These are phyloP conservation scores for Toxotes lorentzi DNA, from an alignment of 2,797 vertebrate genomes.

Conservation along the genomic window DNA sequence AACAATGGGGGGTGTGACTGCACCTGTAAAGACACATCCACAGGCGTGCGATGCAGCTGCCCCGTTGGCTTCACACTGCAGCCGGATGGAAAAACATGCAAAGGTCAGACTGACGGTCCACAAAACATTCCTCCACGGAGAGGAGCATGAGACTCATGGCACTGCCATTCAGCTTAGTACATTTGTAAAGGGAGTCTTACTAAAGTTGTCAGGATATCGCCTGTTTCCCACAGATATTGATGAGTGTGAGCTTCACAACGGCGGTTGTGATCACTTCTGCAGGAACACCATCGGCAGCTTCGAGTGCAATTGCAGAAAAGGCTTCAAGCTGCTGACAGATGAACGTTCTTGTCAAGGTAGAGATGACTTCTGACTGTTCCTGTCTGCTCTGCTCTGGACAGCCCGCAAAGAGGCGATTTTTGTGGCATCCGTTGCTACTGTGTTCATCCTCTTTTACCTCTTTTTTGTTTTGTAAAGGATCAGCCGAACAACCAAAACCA, in stretches of 20 bases:
- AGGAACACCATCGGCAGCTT: constrained; percentile 98
- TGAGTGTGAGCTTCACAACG: constrained; percentile 93
- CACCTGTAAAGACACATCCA: constrained; percentile 98
- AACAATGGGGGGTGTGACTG: constrained; percentile 99
- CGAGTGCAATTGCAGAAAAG: constrained; percentile 97
- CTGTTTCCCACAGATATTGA: constrained; percentile 90
- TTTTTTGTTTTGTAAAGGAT: neutral
- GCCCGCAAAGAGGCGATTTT: neutral
- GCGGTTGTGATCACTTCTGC: constrained; percentile 97
- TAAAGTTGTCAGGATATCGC: constrained; percentile 7
- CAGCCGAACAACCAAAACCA: neutral
- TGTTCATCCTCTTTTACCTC: too few relatives aligned
- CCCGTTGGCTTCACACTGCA: constrained; percentile 95
- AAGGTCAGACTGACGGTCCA: constrained; percentile 86
- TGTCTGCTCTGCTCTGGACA: neutral
- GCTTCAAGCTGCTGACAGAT: constrained; percentile 97
- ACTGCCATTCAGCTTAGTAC: neutral
- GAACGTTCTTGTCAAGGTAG: constrained; percentile 98
- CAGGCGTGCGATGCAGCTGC: constrained; percentile 98
- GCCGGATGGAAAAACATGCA: constrained; percentile 95
- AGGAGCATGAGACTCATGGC: neutral
- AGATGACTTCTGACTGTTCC: neutral
- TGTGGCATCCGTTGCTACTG: neutral
- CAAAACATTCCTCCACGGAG: neutral
- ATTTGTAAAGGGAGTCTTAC: neutral